Percentiles rank a stretch among this genome's conserved stretches.
These are phyloP conservation scores for Galeopterus variegatus DNA, from an alignment of 2,113 vertebrate genomes.

Conservation along the genomic window DNA sequence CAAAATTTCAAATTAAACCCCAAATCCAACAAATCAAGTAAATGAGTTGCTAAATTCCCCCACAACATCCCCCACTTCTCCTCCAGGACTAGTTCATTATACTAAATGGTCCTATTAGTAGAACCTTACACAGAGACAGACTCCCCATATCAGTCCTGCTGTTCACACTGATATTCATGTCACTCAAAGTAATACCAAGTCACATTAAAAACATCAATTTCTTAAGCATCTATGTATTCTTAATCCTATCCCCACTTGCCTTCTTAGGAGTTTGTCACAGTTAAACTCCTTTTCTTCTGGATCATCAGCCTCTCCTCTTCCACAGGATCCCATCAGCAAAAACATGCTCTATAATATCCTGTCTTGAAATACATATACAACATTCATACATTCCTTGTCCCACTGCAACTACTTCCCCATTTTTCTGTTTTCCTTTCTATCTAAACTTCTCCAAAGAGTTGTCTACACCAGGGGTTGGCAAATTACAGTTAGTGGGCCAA, in stretches of 20 bases:
- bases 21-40: slow-evolving; percentile 50
- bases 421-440: background rate
- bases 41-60: background rate
- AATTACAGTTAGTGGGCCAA: background rate
- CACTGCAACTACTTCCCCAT: background rate
- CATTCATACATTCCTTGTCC: background rate
- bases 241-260: background rate
- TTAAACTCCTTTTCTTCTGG: background rate
- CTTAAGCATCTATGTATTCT: background rate
- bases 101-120: background rate
- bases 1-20: slow-evolving; percentile 37
- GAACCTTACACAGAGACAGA: background rate
- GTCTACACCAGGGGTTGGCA: background rate
- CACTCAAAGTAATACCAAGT: slow-evolving; percentile 11
- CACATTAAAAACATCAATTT: slow-evolving; percentile 1
- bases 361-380: slow-evolving; percentile 44
- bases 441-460: slow-evolving; percentile 28
- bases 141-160: background rate
- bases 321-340: slow-evolving; percentile 9
- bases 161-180: background rate
- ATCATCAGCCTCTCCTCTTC: background rate
- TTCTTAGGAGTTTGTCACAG: slow-evolving; percentile 19
- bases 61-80: background rate
- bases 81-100: background rate
- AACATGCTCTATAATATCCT: slow-evolving; percentile 8